A percentile compares a stretch with the other conserved stretches of the same genome.
These are phyloP conservation scores for Caenorhabditis sp. DNA, from an alignment of 2,888 invertebrate genomes.

Conservation along the genomic window DNA sequence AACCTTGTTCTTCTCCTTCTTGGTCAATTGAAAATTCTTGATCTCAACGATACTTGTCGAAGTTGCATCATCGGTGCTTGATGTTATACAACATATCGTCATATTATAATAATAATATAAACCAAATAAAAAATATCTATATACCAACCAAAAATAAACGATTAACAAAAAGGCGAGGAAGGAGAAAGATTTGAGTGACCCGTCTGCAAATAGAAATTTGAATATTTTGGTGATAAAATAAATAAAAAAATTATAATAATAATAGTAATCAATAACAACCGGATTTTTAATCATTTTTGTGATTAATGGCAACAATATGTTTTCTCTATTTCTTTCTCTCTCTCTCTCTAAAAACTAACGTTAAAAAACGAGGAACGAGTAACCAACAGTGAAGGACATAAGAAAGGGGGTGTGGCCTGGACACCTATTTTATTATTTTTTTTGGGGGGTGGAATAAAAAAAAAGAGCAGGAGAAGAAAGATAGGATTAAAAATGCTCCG, in stretches of 20 bases:
- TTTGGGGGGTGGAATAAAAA: too few species aligned
- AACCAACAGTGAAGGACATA: background rate
- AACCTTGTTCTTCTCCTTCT: too few species aligned
- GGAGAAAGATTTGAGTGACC: slow-evolving; percentile 1
- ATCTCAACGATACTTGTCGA: background rate
- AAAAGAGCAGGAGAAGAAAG: too few species aligned
- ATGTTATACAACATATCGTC: background rate
- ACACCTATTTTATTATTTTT: too few species aligned
- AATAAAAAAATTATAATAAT: background rate
- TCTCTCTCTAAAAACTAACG: too few species aligned
- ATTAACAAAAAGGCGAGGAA: too few species aligned
- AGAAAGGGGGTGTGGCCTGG: background rate
- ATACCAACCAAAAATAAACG: background rate
- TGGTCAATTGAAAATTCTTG: background rate
- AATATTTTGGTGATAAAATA: background rate
- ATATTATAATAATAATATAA: background rate
- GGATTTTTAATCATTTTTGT: background rate
- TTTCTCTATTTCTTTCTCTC: background rate
- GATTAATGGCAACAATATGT: background rate
- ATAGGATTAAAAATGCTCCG: too few species aligned
- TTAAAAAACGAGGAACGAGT: background rate
- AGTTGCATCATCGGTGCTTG: background rate
- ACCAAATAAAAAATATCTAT: background rate
- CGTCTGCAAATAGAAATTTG: background rate
- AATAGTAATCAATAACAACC: background rate